These are phyloP conservation scores for Hoplostethus mediterraneus DNA, from an alignment of 2,797 vertebrate genomes.

Conservation along the genomic window DNA sequence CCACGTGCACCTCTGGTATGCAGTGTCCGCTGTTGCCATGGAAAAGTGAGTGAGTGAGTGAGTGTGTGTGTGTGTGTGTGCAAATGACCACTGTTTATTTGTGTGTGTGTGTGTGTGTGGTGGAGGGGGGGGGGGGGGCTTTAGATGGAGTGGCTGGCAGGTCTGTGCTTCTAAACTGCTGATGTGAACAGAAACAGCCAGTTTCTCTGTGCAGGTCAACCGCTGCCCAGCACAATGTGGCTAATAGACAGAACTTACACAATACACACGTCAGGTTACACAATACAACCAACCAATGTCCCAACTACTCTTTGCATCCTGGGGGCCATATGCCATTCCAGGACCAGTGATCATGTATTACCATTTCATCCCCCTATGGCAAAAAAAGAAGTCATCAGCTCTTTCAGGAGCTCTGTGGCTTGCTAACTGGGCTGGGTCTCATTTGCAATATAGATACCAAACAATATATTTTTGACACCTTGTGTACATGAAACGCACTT, in stretches of 20 bases:
- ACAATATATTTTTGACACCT: too few relatives aligned
- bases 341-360: conserved; percentile 3
- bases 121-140: conserved; percentile 35
- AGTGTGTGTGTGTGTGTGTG: conserved; percentile 51
- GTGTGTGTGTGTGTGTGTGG: conserved; percentile 43
- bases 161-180: conserved; percentile 20
- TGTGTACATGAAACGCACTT: too few relatives aligned
- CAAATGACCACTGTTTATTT: conserved; percentile 5
- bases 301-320: conserved; percentile 23
- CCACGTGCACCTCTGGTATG: conserved; percentile 84
- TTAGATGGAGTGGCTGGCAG: conserved; percentile 13
- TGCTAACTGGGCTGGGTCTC: too few relatives aligned
- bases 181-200: conserved; percentile 18
- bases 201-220: conserved; percentile 66
- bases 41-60: conserved; percentile 75
- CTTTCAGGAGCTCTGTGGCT: too few relatives aligned
- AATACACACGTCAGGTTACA: conserved; percentile 35
- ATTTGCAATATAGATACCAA: too few relatives aligned
- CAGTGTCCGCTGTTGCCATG: conserved; percentile 85
- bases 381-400: too few relatives aligned
- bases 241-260: conserved; percentile 47
- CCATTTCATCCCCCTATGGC: background rate
- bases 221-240: conserved; percentile 44
- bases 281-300: conserved; percentile 27
- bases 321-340: conserved; percentile 26